Evolutionary conservation across 2,797 vertebrate genomes (phyloP), one percentile per base, ranked within the genome.

Genomic region (Cephalopachus bancanus): DNA sequence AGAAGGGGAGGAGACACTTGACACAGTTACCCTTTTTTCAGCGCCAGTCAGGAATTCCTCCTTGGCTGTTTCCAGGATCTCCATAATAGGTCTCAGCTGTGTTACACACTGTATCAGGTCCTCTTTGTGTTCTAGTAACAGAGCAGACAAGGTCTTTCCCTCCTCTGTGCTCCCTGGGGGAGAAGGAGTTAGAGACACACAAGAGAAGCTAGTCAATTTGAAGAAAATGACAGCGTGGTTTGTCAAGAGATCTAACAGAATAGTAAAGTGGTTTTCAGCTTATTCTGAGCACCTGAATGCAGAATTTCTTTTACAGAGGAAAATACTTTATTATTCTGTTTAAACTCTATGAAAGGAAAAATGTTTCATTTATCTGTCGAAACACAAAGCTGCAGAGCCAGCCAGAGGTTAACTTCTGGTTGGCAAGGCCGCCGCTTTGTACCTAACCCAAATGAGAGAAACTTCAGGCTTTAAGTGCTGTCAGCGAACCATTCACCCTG

Each of bases 291-390:
- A 97, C 97, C 93, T 89, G 92, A 94, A 98, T 95, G 92, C 94
- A 97, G 97, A 96, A 95, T 89, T 91, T 96, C 97, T 95, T 96
- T 95, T 96, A 97, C 94, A 98, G 96, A 98, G 96, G 95, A 98
- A 98, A 98, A 98, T 96, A 98, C 98, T 98, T 98, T 98, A 93
- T 97, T 98, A 98, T 98, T 98, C 98, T 97, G 98, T 98, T 98
- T 99, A 98, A 98, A 98, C 98, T 98, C 96, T 97, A 97, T 98
- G 98, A 98, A 98, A 98, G 98, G 97, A 98, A 99, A 98, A 98
- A 98, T 10, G 95, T 96, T 98, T 98, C 98, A 98, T 98, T 98
- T 98, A 98, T 98, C 97, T 98, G 98, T 96, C 26, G 92, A 97
- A 98, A 95, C 98, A 98, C 98, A 98, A 98, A 98, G 98, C 98